phyloP scores from a whole-genome alignment of 2,797 vertebrate genomes.

The Apogon talboti region DNA sequence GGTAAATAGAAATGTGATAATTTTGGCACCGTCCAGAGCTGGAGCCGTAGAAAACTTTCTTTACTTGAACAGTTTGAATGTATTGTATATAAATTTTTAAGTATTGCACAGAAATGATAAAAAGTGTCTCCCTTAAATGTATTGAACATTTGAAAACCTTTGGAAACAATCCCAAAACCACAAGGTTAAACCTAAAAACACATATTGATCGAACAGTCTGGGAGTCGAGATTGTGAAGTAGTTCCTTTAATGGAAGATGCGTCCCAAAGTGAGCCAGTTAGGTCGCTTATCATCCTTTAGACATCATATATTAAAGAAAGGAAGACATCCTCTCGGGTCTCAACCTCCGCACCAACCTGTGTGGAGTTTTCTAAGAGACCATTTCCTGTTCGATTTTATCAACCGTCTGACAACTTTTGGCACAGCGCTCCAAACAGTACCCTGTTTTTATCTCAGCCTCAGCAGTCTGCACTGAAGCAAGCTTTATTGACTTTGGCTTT shows the following conservation, averaged over 20 bases:
- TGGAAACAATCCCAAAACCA: too few species aligned
- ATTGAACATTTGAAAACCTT: too few species aligned
- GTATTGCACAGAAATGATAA: too few species aligned
- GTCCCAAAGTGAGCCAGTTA: conserved; percentile 23
- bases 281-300: conserved; percentile 28
- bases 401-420: conserved; percentile 59
- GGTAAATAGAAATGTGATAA: too few species aligned
- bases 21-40: too few species aligned
- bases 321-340: conserved; percentile 21
- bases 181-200: neutral
- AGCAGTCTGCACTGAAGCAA: conserved; percentile 42
- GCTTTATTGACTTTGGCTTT: conserved; percentile 69
- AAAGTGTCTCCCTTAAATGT: too few species aligned
- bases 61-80: too few species aligned
- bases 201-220: neutral
- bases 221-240: neutral
- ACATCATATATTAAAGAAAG: conserved; percentile 26
- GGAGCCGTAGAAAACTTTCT: too few species aligned
- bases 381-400: conserved; percentile 66
- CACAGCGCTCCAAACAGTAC: conserved; percentile 40
- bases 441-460: conserved; percentile 57
- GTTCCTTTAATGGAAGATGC: conserved; percentile 4
- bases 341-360: conserved; percentile 26
- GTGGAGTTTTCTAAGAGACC: conserved; percentile 43
- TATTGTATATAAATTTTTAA: too few species aligned